A percentile compares a stretch with the other conserved stretches of the same genome.
phyloP scores from a whole-genome alignment of 2,888 invertebrate species.

The Adelognathus sp. region DNA sequence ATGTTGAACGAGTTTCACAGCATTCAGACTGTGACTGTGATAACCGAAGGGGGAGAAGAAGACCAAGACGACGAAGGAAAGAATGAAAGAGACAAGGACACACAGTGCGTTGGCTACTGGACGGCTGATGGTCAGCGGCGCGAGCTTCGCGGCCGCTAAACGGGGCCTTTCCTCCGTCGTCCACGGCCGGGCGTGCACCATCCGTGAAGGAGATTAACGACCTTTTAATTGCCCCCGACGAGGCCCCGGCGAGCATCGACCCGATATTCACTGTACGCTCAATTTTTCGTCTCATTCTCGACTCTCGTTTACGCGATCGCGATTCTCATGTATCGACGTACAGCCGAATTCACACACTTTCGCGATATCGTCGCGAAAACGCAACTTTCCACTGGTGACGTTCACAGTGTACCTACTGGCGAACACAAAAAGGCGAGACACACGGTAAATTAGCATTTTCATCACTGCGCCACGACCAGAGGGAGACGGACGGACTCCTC shows the following conservation, averaged over 20 bases:
- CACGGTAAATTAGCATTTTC: constrained; percentile 32
- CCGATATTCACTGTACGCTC: constrained; percentile 31
- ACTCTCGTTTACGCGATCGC: not conserved
- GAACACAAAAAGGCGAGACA: not conserved
- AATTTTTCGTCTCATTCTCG: constrained; percentile 26
- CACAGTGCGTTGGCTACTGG: not conserved
- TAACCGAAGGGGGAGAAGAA: constrained; percentile 1
- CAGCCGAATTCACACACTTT: not conserved
- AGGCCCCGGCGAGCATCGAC: constrained; percentile 54
- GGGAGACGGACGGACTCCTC: constrained; percentile 18
- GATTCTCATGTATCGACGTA: not conserved
- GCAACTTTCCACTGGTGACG: not conserved
- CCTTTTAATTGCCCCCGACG: constrained; percentile 72
- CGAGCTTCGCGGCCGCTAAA: constrained; percentile 61
- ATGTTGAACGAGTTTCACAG: constrained; percentile 67
- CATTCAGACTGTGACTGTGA: constrained; percentile 77
- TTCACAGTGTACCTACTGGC: not conserved
- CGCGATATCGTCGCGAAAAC: not conserved
- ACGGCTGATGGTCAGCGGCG: not conserved
- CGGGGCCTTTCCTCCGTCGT: constrained; percentile 50
- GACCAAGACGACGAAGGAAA: constrained; percentile 19
- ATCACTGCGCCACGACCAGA: not conserved
- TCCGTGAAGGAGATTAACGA: constrained; percentile 71
- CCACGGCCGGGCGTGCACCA: constrained; percentile 57
- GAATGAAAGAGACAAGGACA: too few species aligned